A percentile compares a stretch with the other conserved stretches of the same genome.
Evolutionary conservation across 2,888 invertebrate genomes (phyloP).

Genomic region (Tridacna crocea): DNA sequence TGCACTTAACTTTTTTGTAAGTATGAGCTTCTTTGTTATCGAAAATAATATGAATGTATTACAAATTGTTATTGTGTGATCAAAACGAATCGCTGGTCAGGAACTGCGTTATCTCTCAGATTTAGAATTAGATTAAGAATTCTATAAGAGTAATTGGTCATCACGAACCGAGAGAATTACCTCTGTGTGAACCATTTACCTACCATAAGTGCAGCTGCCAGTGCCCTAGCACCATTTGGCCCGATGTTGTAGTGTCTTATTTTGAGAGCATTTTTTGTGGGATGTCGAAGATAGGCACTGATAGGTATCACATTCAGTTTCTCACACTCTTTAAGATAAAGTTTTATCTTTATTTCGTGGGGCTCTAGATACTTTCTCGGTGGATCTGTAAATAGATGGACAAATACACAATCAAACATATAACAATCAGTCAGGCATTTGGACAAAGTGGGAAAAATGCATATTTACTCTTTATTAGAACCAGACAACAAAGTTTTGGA

Average conservation of each 20-base stretch:
- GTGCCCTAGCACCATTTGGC: slow-evolving; percentile 71
- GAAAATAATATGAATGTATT: too few species aligned
- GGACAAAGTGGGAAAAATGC: not conserved
- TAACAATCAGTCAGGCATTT: not conserved
- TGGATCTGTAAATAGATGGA: slow-evolving; percentile 42
- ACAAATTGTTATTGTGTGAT: too few species aligned
- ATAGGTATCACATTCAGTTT: slow-evolving; percentile 71
- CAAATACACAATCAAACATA: not conserved
- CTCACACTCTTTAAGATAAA: slow-evolving; percentile 72
- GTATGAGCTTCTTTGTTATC: too few species aligned
- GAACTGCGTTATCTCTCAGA: too few species aligned
- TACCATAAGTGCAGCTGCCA: slow-evolving; percentile 74
- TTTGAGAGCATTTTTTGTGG: slow-evolving; percentile 55
- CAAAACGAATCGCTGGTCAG: too few species aligned
- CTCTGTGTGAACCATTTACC: not conserved
- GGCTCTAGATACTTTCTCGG: slow-evolving; percentile 60
- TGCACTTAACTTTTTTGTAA: too few species aligned
- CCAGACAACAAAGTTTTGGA: too few species aligned
- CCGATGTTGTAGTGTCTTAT: slow-evolving; percentile 69
- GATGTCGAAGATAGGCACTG: slow-evolving; percentile 68
- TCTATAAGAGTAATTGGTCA: too few species aligned
- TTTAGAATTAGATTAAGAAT: too few species aligned
- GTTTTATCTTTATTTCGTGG: slow-evolving; percentile 70
- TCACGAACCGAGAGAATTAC: too few species aligned
- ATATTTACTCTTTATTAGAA: not conserved